Evolutionary conservation across 1,140 invertebrate genomes (phyloP), one percentile per base, ranked within the genome.

Genomic region (Drosophila athabasca): DNA sequence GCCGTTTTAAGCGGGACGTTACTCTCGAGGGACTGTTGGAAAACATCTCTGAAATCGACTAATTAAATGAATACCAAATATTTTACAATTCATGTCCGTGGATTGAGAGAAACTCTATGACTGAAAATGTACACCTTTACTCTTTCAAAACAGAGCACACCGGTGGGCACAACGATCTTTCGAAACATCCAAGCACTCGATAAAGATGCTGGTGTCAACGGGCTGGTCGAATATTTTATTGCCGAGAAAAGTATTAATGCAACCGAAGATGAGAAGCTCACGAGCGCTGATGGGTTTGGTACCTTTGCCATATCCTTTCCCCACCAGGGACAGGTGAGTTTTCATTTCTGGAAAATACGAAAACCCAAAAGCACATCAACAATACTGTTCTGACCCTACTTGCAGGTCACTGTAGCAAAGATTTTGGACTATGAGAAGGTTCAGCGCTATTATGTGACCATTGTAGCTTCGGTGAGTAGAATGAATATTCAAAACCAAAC

Each of bases 351-450:
- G 4, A 6, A 26, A 5, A 26, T 5, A 5, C 24, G 4, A 26
- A 26, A 5, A 6, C 5, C 24, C 24, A 5, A 24, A 24, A 1
- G 24, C 5, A 5, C 4, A 26, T 26, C 17, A 26, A 26, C 5
- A 5, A 26, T 26, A 26, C 4, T 35, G 49, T 46, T 19, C 24
- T 15, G 26, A 19, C 11, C n/a, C 31, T 22, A n/a, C 13, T 39
- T 58, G 4, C 55, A 92, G 91, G 95, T 98, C 62, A 97, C 96
- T 8, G 95, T 98, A n/a, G 96, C 96, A 84, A 95, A 96, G 76
- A 96, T 95, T 26, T 93, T 98, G 78, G 97, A 98, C 92, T 98
- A 96, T 91, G 97, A 98, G 91, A 95, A 94, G 85, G 96, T 95
- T n/a, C 95, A 97, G 90, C 94, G 96, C 76, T 98, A 97, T 92